phyloP scores from a whole-genome alignment of 2,888 invertebrate species.

The Globia sparganii region DNA sequence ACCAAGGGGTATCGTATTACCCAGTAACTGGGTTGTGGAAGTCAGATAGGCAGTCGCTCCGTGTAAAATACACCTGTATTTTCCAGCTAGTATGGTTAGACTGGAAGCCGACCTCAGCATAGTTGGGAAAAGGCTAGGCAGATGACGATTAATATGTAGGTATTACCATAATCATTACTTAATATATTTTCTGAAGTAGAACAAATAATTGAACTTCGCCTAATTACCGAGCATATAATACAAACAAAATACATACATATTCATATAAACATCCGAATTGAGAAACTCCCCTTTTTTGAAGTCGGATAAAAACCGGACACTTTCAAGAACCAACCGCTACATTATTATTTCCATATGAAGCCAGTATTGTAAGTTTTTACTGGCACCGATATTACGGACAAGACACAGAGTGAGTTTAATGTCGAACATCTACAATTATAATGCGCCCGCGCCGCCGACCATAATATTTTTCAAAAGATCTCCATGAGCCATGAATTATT shows the following conservation, averaged over 20 bases:
- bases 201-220: background rate
- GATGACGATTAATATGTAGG: no score
- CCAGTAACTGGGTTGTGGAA: no score
- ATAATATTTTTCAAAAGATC: constrained; percentile 87
- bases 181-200: background rate
- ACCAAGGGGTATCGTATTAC: no score
- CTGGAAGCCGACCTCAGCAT: no score
- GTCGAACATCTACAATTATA: constrained; percentile 86
- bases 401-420: constrained; percentile 69
- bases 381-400: constrained; percentile 47
- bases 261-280: no score
- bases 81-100: no score
- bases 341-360: constrained; percentile 51
- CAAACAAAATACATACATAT: no score
- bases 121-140: no score
- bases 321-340: constrained; percentile 25
- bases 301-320: constrained; percentile 20
- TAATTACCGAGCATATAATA: background rate
- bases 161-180: background rate
- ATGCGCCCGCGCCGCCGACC: constrained; percentile 82
- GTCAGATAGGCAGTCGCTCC: no score
- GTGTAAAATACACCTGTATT: no score
- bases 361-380: constrained; percentile 59
- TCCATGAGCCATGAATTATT: constrained; percentile 88
- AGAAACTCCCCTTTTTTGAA: no score